These are phyloP conservation scores for Aythya fuligula DNA, from an alignment of 2,797 vertebrate genomes.

Conservation along the genomic window DNA sequence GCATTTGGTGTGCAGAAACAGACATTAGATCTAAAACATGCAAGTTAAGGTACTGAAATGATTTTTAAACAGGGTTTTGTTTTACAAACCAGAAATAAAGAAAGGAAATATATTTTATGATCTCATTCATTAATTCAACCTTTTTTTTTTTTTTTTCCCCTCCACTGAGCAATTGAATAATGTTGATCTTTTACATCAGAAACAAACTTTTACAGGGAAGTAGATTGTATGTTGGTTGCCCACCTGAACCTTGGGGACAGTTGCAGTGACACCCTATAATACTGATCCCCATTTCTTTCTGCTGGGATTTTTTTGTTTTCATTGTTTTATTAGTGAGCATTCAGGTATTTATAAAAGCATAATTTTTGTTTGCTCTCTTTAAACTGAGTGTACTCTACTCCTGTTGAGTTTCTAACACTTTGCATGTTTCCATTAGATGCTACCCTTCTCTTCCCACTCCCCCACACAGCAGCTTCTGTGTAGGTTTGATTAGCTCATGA, in stretches of 20 bases:
- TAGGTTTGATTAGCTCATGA: constrained; percentile 31
- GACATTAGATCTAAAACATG: neutral
- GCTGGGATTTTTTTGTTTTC: neutral
- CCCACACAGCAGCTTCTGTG: neutral
- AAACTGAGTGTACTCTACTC: neutral
- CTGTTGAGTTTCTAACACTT: neutral
- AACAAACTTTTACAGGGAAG: neutral
- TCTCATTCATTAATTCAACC: neutral
- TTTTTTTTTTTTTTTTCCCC: neutral
- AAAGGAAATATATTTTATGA: neutral
- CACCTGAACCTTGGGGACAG: neutral
- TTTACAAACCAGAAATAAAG: neutral
- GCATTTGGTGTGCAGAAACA: neutral
- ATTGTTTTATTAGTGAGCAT: neutral
- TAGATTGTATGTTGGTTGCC: neutral
- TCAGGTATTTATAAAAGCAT: neutral
- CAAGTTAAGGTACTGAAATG: neutral
- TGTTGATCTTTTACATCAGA: neutral
- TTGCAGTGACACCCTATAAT: neutral
- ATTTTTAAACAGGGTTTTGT: neutral
- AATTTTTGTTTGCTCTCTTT: neutral
- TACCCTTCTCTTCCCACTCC: neutral
- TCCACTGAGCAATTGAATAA: neutral
- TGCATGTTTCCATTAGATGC: neutral
- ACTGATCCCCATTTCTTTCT: neutral